Conservation (phyloP, 2,888 invertebrate species). For the Archips crataeganus region DNA sequence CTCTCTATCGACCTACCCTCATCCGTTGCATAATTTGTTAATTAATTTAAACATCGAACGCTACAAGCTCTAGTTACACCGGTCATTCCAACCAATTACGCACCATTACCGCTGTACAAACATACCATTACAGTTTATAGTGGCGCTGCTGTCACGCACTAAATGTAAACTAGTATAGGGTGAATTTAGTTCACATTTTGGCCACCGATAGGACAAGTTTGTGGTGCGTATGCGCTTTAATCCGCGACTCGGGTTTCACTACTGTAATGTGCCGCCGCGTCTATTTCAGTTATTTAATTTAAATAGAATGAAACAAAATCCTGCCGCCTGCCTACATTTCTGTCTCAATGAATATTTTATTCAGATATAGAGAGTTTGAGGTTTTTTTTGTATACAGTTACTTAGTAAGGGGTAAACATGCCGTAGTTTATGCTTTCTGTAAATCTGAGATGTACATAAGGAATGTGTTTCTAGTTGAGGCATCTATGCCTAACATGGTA, state of each 20-base stretch:
- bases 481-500: no score
- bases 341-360: neutral
- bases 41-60: constrained; percentile 60
- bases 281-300: constrained; percentile 19
- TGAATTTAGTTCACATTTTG: neutral
- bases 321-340: neutral
- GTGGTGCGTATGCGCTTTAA: constrained; percentile 47
- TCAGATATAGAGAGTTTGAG: neutral
- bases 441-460: no score
- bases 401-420: no score
- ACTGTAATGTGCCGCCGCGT: constrained; percentile 19
- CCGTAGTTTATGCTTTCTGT: no score
- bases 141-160: constrained; percentile 13
- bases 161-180: neutral
- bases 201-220: neutral
- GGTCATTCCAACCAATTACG: constrained; percentile 79
- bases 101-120: constrained; percentile 58
- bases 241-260: constrained; percentile 58
- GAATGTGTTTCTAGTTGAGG: no score
- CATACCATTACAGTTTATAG: neutral
- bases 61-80: constrained; percentile 63
- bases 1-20: constrained; percentile 32
- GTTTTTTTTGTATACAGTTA: no score
- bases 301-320: neutral
- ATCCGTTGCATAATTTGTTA: constrained; percentile 53